Evolutionary conservation across 2,888 invertebrate species (phyloP), one percentile per base, ranked within the genome.

Genomic region (Lutraria lutraria): DNA sequence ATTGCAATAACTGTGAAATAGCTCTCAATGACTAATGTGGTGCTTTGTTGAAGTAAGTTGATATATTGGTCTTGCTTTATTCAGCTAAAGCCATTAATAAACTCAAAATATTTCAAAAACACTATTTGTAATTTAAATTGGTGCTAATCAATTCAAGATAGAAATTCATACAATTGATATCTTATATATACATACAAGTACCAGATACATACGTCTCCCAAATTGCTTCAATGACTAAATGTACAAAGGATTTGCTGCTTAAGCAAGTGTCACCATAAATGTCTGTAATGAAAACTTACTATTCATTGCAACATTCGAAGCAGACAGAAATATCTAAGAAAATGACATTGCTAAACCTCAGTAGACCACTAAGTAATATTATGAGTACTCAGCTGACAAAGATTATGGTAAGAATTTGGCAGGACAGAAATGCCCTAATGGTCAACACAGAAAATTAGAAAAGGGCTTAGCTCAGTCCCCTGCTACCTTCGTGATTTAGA

Each of bases 281-380:
- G 13, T n/a, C 12, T 68, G 63, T 68, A 25, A 68, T 68, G 63
- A 76, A 76, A 76, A 76, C 31, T 72, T 31, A 34, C 3, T 76
- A 31, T 76, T 76, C 76, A 31, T 76, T 8, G 76, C 31, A 76
- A 2, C 19, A 25, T 72, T 43, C 76, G 29, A 72, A 16, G 15
- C 84, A 84, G 84, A 84, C 84, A 84, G 84, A 76, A 21, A 72
- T 15, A 84, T 43, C 2, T 84, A 31, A 52, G 34, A 76, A 29
- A 76, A 76, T 84, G 76, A 84, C 84, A 76, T 29, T 76, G 76
- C 53, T 21, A 34, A 84, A 10, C 54, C 84, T 76, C 84, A 12
- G 54, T 53, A 76, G 84, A 84, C 54, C 13, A 52, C 52, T 31
- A 72, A 76, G 76, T 76, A 76, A 16, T 76, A 31, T 31, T 34